Evolutionary conservation across 1,140 invertebrate species (phyloP).

Genomic region (Helicoverpa zea): DNA sequence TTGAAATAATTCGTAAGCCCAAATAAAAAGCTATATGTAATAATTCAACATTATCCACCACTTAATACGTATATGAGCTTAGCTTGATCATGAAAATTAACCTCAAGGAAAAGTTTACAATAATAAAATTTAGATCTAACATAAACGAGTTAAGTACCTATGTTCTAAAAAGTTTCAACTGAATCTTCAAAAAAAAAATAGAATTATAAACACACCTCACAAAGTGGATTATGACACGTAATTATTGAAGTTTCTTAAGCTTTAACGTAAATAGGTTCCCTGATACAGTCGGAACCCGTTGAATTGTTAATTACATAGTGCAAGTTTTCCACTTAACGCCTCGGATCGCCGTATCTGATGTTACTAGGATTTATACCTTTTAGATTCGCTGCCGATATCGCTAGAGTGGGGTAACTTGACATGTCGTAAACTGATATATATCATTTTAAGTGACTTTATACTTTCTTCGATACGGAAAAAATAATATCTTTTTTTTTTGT

Average conservation of each 20-base stretch:
- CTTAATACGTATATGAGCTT: too few species aligned
- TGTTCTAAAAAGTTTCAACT: too few species aligned
- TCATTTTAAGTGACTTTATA: slow-evolving; percentile 41
- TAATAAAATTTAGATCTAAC: too few species aligned
- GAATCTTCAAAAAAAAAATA: background rate
- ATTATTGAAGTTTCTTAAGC: slow-evolving; percentile 26
- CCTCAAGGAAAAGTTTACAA: too few species aligned
- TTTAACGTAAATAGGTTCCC: slow-evolving; percentile 73
- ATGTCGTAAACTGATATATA: slow-evolving; percentile 41
- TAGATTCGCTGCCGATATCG: slow-evolving; percentile 53
- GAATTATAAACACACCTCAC: background rate
- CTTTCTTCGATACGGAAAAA: background rate
- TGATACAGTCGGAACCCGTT: slow-evolving; percentile 66
- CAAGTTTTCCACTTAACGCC: slow-evolving; percentile 76
- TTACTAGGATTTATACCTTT: slow-evolving; percentile 66
- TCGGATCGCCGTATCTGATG: slow-evolving; percentile 67
- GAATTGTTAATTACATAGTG: slow-evolving; percentile 78
- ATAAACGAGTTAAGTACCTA: too few species aligned
- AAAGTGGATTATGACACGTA: background rate
- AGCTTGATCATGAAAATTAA: too few species aligned
- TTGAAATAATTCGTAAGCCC: background rate
- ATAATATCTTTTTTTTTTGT: background rate
- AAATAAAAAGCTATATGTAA: background rate
- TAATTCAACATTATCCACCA: too few species aligned
- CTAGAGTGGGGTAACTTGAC: slow-evolving; percentile 48